Evolutionary conservation across 2,888 invertebrate species (phyloP).

Genomic region (Chydorus sphaericus): DNA sequence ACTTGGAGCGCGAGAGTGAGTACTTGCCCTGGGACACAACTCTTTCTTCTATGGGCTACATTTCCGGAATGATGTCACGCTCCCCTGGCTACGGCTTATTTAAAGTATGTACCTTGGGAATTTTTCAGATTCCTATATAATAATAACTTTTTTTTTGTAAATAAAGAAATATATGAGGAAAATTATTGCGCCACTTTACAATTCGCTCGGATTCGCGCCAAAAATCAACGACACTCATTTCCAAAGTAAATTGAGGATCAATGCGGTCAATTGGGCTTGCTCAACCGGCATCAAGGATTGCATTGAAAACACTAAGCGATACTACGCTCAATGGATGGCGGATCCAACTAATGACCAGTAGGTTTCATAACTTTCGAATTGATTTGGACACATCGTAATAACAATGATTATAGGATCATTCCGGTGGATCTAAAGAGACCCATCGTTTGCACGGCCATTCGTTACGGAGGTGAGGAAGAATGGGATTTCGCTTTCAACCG

Average conservation of each 20-base stretch:
- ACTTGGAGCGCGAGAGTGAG: constrained; percentile 61
- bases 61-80: constrained; percentile 63
- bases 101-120: constrained; percentile 34
- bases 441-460: constrained; percentile 75
- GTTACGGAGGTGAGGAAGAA: constrained; percentile 63
- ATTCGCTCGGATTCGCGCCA: constrained; percentile 52
- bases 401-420: constrained; percentile 4
- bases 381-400: neutral
- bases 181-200: constrained; percentile 48
- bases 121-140: neutral
- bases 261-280: constrained; percentile 58
- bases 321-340: constrained; percentile 62
- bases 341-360: constrained; percentile 35
- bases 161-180: constrained; percentile 45
- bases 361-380: neutral
- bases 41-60: constrained; percentile 54
- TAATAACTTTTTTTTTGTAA: constrained; percentile 1
- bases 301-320: constrained; percentile 49
- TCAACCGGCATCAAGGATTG: constrained; percentile 57
- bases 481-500: constrained; percentile 81
- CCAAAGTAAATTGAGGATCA: constrained; percentile 51
- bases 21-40: constrained; percentile 81
- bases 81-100: constrained; percentile 49
- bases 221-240: constrained; percentile 46
- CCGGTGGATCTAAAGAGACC: constrained; percentile 62